A percentile compares a stretch with the other conserved stretches of the same genome.
Evolutionary conservation across 2,888 invertebrate genomes (phyloP).

Genomic region (Erynnis tages): DNA sequence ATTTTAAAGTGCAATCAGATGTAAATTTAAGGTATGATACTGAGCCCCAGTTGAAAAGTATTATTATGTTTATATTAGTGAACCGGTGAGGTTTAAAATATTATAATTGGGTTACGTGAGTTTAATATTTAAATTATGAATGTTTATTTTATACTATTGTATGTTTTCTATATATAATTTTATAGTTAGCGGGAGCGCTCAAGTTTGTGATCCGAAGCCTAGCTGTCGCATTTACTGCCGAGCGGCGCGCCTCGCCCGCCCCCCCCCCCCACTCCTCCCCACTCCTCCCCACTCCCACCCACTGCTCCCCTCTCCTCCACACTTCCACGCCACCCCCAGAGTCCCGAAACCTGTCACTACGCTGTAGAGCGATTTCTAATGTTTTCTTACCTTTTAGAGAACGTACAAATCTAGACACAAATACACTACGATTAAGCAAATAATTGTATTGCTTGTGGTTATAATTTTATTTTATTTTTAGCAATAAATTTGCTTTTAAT

Average conservation of each 20-base stretch:
- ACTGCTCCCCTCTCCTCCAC: no score
- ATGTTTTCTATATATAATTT: conserved; percentile 70
- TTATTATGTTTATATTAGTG: conserved; percentile 76
- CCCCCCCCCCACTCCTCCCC: neutral
- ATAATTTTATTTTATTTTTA: conserved; percentile 78
- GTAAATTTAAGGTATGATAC: conserved; percentile 71
- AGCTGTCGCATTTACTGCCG: conserved; percentile 19
- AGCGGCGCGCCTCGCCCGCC: conserved; percentile 1
- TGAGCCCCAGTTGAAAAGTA: conserved; percentile 78
- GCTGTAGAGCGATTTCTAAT: conserved; percentile 33
- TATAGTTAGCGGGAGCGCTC: conserved; percentile 62
- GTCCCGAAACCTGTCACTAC: no score
- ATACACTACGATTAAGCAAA: conserved; percentile 62
- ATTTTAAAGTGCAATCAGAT: conserved; percentile 77
- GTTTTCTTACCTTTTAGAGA: conserved; percentile 60
- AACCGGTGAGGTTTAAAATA: conserved; percentile 79
- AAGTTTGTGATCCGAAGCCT: conserved; percentile 50
- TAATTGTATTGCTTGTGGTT: conserved; percentile 72
- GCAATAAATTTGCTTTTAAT: conserved; percentile 81
- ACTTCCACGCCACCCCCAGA: conserved; percentile 7
- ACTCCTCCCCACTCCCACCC: no score
- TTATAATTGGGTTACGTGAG: conserved; percentile 77
- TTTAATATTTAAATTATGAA: conserved; percentile 77
- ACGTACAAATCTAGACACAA: conserved; percentile 73
- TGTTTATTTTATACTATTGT: conserved; percentile 74